Percentiles rank a stretch among this genome's conserved stretches.
phyloP scores from a whole-genome alignment of 2,113 vertebrate genomes.

The Oryzias melastigma region DNA sequence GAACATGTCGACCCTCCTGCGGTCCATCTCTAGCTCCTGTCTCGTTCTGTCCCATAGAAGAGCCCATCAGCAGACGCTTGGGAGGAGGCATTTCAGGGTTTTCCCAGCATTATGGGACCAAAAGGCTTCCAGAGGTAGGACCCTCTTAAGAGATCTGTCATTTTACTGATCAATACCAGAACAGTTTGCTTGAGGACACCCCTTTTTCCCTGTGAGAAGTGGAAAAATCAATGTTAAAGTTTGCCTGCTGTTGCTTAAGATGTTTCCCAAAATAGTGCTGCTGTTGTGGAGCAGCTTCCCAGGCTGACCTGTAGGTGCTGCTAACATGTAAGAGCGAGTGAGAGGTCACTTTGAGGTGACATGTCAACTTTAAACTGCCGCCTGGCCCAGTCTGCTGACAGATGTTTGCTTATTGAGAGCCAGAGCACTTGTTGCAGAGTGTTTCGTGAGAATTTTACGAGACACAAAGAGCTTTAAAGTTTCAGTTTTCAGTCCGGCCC shows the following conservation, averaged over 20 bases:
- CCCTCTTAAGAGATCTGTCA: neutral
- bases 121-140: conserved; percentile 72
- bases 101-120: conserved; percentile 75
- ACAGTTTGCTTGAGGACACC: conserved; percentile 38
- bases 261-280: conserved; percentile 42
- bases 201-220: conserved; percentile 22
- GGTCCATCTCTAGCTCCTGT: conserved; percentile 67
- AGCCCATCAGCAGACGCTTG: conserved; percentile 48
- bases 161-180: conserved; percentile 21
- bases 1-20: conserved; percentile 76
- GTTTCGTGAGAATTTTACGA: conserved; percentile 18
- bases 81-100: conserved; percentile 72
- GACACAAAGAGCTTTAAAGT: conserved; percentile 20
- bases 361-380: conserved; percentile 9
- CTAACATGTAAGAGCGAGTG: conserved; percentile 42
- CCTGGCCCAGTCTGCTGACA: neutral
- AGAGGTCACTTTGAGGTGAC: conserved; percentile 80
- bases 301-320: conserved; percentile 19
- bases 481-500: conserved; percentile 39
- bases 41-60: conserved; percentile 56
- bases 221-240: conserved; percentile 33
- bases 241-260: conserved; percentile 28
- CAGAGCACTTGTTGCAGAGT: neutral
- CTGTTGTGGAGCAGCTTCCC: conserved; percentile 10
- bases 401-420: neutral